phyloP scores from a whole-genome alignment of 2,113 vertebrate species.

The Carlito syrichta region DNA sequence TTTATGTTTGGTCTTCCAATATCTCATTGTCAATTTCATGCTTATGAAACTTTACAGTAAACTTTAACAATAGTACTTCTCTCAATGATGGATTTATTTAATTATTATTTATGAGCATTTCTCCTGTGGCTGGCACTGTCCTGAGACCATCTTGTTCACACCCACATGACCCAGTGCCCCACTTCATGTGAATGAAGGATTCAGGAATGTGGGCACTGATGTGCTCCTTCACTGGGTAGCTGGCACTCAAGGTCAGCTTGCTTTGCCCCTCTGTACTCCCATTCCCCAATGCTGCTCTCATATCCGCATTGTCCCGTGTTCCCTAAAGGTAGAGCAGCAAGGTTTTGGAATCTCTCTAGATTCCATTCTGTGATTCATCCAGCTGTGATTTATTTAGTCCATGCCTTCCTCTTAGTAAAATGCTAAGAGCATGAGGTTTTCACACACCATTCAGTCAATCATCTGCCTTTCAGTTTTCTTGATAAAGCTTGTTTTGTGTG shows the following conservation, averaged over 20 bases:
- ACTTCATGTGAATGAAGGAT: background rate
- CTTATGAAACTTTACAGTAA: background rate
- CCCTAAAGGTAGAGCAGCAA: background rate
- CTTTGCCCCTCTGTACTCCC: rapidly evolving
- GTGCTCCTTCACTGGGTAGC: rapidly evolving
- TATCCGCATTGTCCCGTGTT: background rate
- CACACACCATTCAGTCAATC: background rate
- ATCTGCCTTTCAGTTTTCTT: background rate
- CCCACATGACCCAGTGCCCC: background rate
- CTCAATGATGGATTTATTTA: background rate
- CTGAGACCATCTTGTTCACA: background rate
- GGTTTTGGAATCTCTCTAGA: background rate
- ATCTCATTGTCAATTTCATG: background rate
- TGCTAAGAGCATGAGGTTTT: background rate
- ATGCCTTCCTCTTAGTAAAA: background rate
- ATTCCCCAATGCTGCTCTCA: background rate
- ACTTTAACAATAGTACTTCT: background rate
- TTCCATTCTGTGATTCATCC: background rate
- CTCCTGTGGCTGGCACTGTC: background rate
- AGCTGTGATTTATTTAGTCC: background rate
- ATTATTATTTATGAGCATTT: background rate
- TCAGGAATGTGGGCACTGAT: too few relatives aligned
- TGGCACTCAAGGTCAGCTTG: background rate
- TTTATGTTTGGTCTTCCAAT: background rate
- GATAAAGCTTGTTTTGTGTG: background rate